Percentiles rank a stretch among this genome's conserved stretches.
Evolutionary conservation across 1,140 invertebrate species (phyloP).

Genomic region (Aricia agestis): DNA sequence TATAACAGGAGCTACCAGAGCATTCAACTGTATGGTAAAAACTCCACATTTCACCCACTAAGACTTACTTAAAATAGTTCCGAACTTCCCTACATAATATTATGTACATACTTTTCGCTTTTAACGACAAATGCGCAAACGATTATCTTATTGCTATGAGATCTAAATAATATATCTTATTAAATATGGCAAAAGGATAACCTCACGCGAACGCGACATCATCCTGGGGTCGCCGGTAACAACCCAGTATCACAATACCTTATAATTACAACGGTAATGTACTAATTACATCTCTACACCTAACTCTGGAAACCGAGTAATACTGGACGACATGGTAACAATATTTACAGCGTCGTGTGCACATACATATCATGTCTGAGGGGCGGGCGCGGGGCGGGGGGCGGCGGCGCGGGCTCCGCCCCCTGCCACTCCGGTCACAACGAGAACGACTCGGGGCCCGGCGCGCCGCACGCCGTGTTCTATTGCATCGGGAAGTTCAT

Average conservation of each 20-base stretch:
- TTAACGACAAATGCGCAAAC: not conserved
- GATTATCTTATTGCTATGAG: conserved; percentile 54
- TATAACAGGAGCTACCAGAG: too few relatives aligned
- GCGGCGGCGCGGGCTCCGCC: conserved; percentile 24
- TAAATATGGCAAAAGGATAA: conserved; percentile 51
- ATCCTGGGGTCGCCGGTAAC: conserved; percentile 7
- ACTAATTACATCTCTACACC: conserved; percentile 25
- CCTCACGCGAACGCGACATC: not conserved
- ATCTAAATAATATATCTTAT: conserved; percentile 50
- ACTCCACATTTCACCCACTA: not conserved
- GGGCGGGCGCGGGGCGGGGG: conserved; percentile 29
- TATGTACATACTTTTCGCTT: not conserved
- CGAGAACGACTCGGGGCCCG: conserved; percentile 42
- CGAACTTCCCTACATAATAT: too few relatives aligned
- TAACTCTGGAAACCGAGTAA: conserved; percentile 30
- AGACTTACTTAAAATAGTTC: not conserved
- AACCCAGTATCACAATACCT: conserved; percentile 31
- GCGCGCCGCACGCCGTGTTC: conserved; percentile 66
- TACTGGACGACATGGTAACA: conserved; percentile 39
- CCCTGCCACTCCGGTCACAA: conserved; percentile 58
- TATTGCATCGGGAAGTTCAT: conserved; percentile 84
- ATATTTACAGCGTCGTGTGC: conserved; percentile 53
- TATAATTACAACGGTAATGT: conserved; percentile 29
- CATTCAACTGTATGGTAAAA: not conserved
- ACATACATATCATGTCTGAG: conserved; percentile 47